A percentile compares a stretch with the other conserved stretches of the same genome.
Evolutionary conservation across 2,113 vertebrate species (phyloP).

Genomic region (Xiphias gladius): DNA sequence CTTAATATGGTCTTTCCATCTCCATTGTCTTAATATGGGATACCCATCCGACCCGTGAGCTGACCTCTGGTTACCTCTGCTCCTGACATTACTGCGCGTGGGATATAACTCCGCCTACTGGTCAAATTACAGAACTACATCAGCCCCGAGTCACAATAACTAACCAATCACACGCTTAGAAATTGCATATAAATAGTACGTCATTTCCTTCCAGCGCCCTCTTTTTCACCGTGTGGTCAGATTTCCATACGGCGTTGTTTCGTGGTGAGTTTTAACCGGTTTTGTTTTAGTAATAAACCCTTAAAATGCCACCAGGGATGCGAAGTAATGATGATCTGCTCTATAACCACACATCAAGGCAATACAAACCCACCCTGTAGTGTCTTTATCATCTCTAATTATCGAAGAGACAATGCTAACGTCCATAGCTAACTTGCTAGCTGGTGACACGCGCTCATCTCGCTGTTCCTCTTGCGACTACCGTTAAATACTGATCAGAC

Average conservation of each 20-base stretch:
- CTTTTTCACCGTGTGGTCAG: conserved; percentile 81
- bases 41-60: conserved; percentile 46
- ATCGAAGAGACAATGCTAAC: conserved; percentile 46
- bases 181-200: conserved; percentile 59
- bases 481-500: rapidly evolving
- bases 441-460: conserved; percentile 59
- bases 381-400: rapidly evolving
- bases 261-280: conserved; percentile 80
- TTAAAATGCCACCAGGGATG: rapidly evolving
- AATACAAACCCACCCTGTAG: rapidly evolving
- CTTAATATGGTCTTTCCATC: conserved; percentile 88
- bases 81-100: rapidly evolving
- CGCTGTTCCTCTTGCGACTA: background rate
- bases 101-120: conserved; percentile 19
- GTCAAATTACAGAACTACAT: rapidly evolving
- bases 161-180: conserved; percentile 68
- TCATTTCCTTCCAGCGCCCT: rapidly evolving
- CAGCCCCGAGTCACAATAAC: background rate
- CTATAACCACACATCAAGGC: rapidly evolving
- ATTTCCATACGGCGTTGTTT: conserved; percentile 92
- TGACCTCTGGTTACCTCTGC: conserved; percentile 31
- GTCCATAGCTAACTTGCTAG: conserved; percentile 48
- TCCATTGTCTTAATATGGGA: conserved; percentile 84
- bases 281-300: background rate
- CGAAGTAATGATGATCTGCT: rapidly evolving